Evolutionary conservation across 64 coral and sea anemone species (phyloP).

Genomic region (Platygyra sinensis): DNA sequence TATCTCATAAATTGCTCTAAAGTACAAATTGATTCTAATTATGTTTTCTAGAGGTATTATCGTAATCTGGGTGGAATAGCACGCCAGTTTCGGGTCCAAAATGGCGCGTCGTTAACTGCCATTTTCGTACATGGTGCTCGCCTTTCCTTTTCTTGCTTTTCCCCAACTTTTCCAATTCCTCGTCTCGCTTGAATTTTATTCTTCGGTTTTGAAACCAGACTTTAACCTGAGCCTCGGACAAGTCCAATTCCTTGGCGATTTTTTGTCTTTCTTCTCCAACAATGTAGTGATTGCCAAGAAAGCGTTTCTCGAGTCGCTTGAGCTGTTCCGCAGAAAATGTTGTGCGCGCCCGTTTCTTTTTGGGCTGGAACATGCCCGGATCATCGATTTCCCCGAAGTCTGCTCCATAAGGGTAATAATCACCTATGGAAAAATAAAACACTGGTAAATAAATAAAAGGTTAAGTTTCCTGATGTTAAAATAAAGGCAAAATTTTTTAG

Average conservation of each 20-base stretch:
- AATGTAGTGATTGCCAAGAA: constrained; percentile 93
- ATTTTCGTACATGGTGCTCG: constrained; percentile 94
- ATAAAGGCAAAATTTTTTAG: too few relatives aligned
- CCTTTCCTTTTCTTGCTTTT: constrained; percentile 93
- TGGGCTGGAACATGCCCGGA: constrained; percentile 56
- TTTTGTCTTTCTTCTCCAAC: constrained; percentile 98
- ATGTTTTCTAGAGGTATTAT: constrained; percentile 60
- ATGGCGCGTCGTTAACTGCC: constrained; percentile 93
- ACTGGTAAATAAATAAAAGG: neutral
- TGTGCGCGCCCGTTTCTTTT: constrained; percentile 88
- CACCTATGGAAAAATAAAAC: constrained; percentile 31
- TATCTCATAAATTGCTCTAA: constrained; percentile 41
- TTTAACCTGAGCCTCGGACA: constrained; percentile 98
- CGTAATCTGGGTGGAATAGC: constrained; percentile 71
- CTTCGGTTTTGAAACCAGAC: constrained; percentile 99
- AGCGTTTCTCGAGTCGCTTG: constrained; percentile 94
- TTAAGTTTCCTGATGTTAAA: too few relatives aligned
- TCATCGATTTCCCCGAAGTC: constrained; percentile 70
- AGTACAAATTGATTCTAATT: constrained; percentile 69
- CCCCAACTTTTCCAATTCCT: constrained; percentile 91
- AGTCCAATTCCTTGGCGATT: constrained; percentile 91
- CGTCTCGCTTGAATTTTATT: constrained; percentile 96
- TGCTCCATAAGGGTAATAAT: constrained; percentile 33
- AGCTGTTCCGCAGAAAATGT: constrained; percentile 94
- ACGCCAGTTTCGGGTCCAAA: constrained; percentile 85